Conservation (phyloP, 2,888 invertebrate genomes). For the Eupithecia insigniata region DNA sequence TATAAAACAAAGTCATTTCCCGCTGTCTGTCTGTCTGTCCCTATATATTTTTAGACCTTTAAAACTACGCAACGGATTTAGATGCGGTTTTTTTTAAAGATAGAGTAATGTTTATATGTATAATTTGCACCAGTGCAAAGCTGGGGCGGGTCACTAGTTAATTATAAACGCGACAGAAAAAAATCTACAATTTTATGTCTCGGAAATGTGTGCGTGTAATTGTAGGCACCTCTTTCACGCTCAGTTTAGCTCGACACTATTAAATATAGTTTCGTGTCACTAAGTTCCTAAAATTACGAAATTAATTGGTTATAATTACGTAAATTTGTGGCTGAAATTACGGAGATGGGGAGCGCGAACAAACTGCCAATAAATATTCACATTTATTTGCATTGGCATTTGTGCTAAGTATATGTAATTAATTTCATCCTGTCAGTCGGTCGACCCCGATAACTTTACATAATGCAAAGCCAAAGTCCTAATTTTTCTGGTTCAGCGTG, state of each 20-base stretch:
- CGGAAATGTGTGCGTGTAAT: background rate
- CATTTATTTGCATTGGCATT: background rate
- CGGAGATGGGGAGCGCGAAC: background rate
- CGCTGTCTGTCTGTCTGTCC: no score
- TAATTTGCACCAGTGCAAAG: no score
- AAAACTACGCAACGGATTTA: no score
- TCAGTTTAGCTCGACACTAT: background rate
- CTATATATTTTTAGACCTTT: no score
- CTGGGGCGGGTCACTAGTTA: no score
- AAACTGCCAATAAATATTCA: background rate
- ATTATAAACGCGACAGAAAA: background rate
- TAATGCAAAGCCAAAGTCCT: background rate
- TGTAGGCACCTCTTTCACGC: background rate
- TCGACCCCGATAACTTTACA: background rate
- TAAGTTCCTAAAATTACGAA: background rate
- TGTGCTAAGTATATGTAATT: background rate
- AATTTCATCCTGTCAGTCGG: background rate
- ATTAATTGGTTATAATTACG: background rate
- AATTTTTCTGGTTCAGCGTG: background rate
- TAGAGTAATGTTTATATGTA: no score
- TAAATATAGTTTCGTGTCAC: background rate
- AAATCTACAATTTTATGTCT: background rate
- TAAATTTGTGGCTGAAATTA: background rate
- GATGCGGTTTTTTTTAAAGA: no score
- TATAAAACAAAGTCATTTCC: no score